Conservation (phyloP, 1,140 invertebrate genomes). For the Drosophila insularis region DNA sequence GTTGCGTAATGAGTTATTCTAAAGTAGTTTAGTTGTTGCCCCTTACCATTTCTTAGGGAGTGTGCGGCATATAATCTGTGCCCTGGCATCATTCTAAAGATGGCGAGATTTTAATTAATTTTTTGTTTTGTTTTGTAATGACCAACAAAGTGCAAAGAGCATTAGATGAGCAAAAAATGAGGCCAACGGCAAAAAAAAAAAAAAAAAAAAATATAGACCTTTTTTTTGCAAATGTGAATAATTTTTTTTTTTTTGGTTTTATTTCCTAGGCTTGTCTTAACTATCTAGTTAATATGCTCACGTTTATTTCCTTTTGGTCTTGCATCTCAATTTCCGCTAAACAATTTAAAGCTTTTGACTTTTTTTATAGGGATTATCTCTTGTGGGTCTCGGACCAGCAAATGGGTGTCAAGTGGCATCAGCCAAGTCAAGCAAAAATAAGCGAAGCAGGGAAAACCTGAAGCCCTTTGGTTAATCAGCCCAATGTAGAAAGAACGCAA, state of each 20-base stretch:
- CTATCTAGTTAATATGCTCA: not conserved
- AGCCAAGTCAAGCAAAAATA: constrained; percentile 38
- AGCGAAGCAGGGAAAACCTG: not conserved
- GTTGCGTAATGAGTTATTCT: constrained; percentile 75
- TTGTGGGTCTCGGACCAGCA: not conserved
- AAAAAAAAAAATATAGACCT: not conserved
- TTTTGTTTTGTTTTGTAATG: constrained; percentile 34
- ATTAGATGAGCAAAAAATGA: constrained; percentile 7
- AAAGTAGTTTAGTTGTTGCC: constrained; percentile 46
- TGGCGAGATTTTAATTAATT: constrained; percentile 68
- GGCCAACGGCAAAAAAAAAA: not conserved
- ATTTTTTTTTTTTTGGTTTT: no score
- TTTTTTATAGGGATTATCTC: constrained; percentile 11
- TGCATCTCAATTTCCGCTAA: constrained; percentile 13
- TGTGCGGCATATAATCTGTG: constrained; percentile 53
- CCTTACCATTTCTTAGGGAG: constrained; percentile 14
- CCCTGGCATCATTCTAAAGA: constrained; percentile 45
- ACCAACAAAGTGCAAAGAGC: constrained; percentile 55
- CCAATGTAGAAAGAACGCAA: constrained; percentile 31
- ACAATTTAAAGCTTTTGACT: constrained; percentile 9
- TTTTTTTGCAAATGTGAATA: not conserved
- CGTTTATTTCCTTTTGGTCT: not conserved
- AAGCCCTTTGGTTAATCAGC: constrained; percentile 8
- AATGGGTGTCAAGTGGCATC: constrained; percentile 56
- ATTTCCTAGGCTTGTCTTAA: not conserved